These are phyloP conservation scores for Caenorhabditis panamensis DNA, from an alignment of 2,888 invertebrate species.

Conservation along the genomic window DNA sequence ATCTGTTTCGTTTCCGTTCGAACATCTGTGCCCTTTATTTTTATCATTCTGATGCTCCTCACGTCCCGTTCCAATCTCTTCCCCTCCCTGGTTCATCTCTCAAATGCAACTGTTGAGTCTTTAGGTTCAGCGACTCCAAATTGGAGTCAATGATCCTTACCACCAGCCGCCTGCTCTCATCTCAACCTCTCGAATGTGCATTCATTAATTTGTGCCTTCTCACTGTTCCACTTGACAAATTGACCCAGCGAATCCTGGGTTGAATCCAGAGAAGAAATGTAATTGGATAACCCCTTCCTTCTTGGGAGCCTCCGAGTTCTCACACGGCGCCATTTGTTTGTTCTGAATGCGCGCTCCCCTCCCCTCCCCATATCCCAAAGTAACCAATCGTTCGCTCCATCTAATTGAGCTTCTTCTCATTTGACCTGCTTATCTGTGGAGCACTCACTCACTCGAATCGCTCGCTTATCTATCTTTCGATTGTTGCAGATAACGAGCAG, in stretches of 20 bases:
- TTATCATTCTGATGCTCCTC: not conserved
- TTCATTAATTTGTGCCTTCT: constrained; percentile 24
- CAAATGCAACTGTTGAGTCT: not conserved
- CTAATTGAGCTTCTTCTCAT: constrained; percentile 9
- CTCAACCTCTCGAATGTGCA: constrained; percentile 17
- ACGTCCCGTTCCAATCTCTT: too few species aligned
- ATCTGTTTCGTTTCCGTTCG: constrained; percentile 2
- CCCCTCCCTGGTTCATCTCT: too few species aligned
- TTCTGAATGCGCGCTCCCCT: not conserved
- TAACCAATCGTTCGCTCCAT: constrained; percentile 1
- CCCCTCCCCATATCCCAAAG: not conserved
- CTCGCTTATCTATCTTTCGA: constrained; percentile 26
- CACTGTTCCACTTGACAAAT: constrained; percentile 47
- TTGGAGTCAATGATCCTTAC: not conserved
- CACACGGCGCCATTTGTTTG: constrained; percentile 14
- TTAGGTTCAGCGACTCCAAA: not conserved
- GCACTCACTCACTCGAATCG: constrained; percentile 6
- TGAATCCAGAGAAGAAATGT: constrained; percentile 26
- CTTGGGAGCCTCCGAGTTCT: constrained; percentile 19
- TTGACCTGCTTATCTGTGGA: constrained; percentile 17
- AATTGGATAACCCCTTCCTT: constrained; percentile 46
- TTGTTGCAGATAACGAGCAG: constrained; percentile 36
- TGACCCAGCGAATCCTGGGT: constrained; percentile 24
- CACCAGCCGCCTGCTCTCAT: not conserved
- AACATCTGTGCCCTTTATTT: not conserved